Evolutionary conservation across 2,888 invertebrate genomes (phyloP).

Genomic region (Galerucella calmariensis): DNA sequence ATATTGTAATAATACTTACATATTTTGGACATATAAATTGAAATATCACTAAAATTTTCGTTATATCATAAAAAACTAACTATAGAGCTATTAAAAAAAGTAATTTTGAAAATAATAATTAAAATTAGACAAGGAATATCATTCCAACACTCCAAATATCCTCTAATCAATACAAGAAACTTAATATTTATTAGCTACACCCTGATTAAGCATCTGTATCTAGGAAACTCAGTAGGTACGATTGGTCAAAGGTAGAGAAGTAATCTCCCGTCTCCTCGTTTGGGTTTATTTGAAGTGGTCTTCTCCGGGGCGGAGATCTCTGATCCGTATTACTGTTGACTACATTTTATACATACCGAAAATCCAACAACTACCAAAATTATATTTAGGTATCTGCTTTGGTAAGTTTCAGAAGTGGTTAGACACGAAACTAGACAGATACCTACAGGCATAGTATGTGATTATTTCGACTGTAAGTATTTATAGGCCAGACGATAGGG

Average conservation of each 20-base stretch:
- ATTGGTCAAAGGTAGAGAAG: slow-evolving; percentile 2
- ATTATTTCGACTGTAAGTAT: no score
- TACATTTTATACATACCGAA: slow-evolving; percentile 5
- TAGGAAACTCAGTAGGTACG: no score
- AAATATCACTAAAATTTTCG: no score
- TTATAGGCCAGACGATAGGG: no score
- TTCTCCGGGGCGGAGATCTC: no score
- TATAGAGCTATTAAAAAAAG: no score
- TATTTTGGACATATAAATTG: no score
- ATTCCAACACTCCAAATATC: background rate
- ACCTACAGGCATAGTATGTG: no score
- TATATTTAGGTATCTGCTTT: slow-evolving; percentile 9
- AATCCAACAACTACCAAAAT: slow-evolving; percentile 7
- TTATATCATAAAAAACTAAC: no score
- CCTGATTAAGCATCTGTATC: background rate
- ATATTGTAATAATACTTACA: no score
- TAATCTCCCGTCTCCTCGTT: background rate
- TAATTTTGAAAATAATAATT: no score
- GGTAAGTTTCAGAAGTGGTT: slow-evolving; percentile 12
- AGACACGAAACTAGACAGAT: background rate
- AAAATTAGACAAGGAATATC: no score
- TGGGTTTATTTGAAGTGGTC: slow-evolving; percentile 18
- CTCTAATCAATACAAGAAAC: background rate
- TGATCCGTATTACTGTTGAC: slow-evolving; percentile 6
- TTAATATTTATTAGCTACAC: background rate